Conservation (phyloP, 2,797 vertebrate genomes). For the Siniperca undulata region DNA sequence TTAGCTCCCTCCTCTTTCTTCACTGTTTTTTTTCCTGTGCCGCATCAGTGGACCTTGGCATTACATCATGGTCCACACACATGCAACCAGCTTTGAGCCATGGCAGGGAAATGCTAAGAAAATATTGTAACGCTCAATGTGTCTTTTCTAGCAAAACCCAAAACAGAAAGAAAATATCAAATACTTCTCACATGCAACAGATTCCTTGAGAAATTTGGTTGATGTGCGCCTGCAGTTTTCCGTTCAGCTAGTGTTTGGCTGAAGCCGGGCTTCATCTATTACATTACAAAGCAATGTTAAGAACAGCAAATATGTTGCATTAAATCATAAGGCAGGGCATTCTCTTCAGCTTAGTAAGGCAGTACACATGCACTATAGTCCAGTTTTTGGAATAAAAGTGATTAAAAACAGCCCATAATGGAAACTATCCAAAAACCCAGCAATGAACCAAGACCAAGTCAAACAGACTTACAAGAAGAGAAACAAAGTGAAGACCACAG, state of each 20-base stretch:
- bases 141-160: slow-evolving; percentile 24
- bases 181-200: slow-evolving; percentile 45
- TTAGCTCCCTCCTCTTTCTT: slow-evolving; percentile 66
- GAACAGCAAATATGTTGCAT: slow-evolving; percentile 53
- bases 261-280: slow-evolving; percentile 36
- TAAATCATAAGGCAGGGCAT: slow-evolving; percentile 57
- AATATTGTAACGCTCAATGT: slow-evolving; percentile 31
- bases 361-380: slow-evolving; percentile 52
- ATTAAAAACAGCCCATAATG: slow-evolving; percentile 72
- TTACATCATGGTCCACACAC: slow-evolving; percentile 70
- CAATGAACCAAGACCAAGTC: slow-evolving; percentile 55
- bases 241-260: slow-evolving; percentile 50
- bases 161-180: slow-evolving; percentile 32
- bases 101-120: slow-evolving; percentile 43
- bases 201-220: slow-evolving; percentile 12
- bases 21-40: slow-evolving; percentile 22
- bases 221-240: slow-evolving; percentile 29
- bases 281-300: slow-evolving; percentile 48
- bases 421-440: slow-evolving; percentile 61
- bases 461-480: slow-evolving; percentile 50
- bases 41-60: slow-evolving; percentile 54
- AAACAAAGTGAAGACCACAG: slow-evolving; percentile 55
- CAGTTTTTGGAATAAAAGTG: slow-evolving; percentile 52
- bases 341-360: slow-evolving; percentile 67
- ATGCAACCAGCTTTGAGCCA: slow-evolving; percentile 57